Evolutionary conservation across 2,888 invertebrate species (phyloP), one percentile per base, ranked within the genome.

Genomic region (Pogonocherus hispidulus): DNA sequence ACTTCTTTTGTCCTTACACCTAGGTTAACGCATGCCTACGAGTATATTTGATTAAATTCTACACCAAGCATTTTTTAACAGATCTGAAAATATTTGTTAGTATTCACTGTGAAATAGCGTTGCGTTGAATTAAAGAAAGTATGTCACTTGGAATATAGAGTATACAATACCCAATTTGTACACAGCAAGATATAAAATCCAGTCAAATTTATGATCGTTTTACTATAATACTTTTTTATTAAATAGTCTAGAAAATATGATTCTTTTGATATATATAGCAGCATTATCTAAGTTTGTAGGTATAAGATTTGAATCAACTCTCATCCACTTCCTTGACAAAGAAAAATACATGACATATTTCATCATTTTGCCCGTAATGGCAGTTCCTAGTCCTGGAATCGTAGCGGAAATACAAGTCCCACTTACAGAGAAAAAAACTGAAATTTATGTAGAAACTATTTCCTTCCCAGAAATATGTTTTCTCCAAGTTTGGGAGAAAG

Each of bases 381-480:
- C 32, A 32, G 32, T 32, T 32, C 32, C 32, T 32, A 9, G 32
- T 32, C 9, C 11, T 32, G 9, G 32, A 8, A 1, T 14, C 14
- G n/a, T 5, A 41, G n/a, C 41, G 41, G 41, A 41, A 14, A n/a
- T 52, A 52, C 32, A 18, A 9, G 16, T 32, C 32, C 27, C 52
- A 32, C 32, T 52, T 52, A 52, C 11, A 19, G 8, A 52, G 32
- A 52, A 16, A 32, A 14, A 52, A 32, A 20, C n/a, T 14, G n/a
- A 18, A 52, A 32, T 52, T 52, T 32, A 32, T 32, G 32, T 32
- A 52, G 32, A 18, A 18, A 41, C 41, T 11, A 32, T 32, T 52
- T 32, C 52, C 32, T 52, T 32, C 11, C 6, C n/a, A 52, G 32
- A 52, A 52, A 52, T 52, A 52, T 32, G 52, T 52, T 52, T 52